Conservation (phyloP, 2,797 vertebrate genomes). For the Chloroceryle inda region DNA sequence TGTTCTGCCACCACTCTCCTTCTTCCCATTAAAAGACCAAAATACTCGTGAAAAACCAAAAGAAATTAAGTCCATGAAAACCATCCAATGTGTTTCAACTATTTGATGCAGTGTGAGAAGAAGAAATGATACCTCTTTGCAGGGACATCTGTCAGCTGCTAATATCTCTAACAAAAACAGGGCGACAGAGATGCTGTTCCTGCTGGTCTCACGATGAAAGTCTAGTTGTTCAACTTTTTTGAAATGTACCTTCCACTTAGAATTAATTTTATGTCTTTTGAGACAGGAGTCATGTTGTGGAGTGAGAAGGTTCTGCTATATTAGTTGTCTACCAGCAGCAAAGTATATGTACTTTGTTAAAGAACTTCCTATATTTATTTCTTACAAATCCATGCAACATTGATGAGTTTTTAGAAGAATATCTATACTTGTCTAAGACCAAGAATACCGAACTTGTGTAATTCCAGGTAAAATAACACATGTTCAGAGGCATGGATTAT, state of each 20-base stretch:
- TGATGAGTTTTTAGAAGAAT: neutral
- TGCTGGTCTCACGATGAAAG: neutral
- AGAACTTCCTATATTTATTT: neutral
- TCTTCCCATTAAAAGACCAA: neutral
- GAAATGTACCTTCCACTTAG: neutral
- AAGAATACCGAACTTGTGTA: neutral
- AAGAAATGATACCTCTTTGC: neutral
- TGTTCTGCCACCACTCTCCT: neutral
- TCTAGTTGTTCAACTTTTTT: neutral
- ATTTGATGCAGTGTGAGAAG: neutral
- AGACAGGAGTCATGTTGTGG: neutral
- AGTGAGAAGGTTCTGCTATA: rapidly evolving
- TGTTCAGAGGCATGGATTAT: neutral
- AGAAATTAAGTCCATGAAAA: neutral
- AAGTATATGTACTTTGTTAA: neutral
- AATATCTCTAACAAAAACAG: neutral
- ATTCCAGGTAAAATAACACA: neutral
- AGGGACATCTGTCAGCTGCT: neutral
- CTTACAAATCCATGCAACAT: neutral
- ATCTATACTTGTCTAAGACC: neutral
- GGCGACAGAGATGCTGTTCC: neutral
- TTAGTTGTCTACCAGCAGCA: neutral
- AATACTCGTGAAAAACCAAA: neutral
- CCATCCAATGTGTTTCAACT: neutral
- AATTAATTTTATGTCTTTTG: neutral